A percentile compares a stretch with the other conserved stretches of the same genome.
Conservation (phyloP, 1,140 invertebrate species). For the Pygmarrhopalites habei region DNA sequence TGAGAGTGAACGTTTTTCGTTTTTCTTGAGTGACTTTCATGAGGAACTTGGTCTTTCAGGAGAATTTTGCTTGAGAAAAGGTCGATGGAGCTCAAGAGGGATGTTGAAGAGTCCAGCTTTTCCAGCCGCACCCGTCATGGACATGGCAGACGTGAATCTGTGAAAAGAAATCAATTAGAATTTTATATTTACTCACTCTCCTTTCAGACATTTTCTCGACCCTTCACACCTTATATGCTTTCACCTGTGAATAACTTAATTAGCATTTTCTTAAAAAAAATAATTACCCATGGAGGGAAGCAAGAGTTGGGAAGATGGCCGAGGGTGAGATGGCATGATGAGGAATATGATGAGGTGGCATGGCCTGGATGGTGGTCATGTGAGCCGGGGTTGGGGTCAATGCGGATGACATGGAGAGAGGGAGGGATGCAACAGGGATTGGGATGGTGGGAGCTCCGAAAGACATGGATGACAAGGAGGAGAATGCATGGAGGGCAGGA, state of each 20-base stretch:
- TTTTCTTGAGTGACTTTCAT: too few relatives aligned
- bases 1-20: too few relatives aligned
- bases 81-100: slow-evolving; percentile 32
- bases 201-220: too few relatives aligned
- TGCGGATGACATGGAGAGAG: slow-evolving; percentile 17
- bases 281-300: slow-evolving; percentile 31
- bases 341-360: slow-evolving; percentile 21
- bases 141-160: slow-evolving; percentile 28
- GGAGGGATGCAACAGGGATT: slow-evolving; percentile 31
- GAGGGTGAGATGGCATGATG: slow-evolving; percentile 27
- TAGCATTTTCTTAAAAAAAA: too few relatives aligned
- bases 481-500: slow-evolving; percentile 26
- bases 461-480: slow-evolving; percentile 23
- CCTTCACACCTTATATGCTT: too few relatives aligned
- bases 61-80: slow-evolving; percentile 32
- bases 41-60: slow-evolving; percentile 31
- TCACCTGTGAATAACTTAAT: too few relatives aligned
- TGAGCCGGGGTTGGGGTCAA: slow-evolving; percentile 31
- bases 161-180: too few relatives aligned
- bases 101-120: slow-evolving; percentile 31
- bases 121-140: slow-evolving; percentile 24
- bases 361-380: slow-evolving; percentile 13
- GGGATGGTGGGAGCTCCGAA: slow-evolving; percentile 34
- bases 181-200: too few relatives aligned
- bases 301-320: slow-evolving; percentile 32